Evolutionary conservation across 2,113 vertebrate species (phyloP), one percentile per base, ranked within the genome.

Genomic region (Nannobrachium achirus): DNA sequence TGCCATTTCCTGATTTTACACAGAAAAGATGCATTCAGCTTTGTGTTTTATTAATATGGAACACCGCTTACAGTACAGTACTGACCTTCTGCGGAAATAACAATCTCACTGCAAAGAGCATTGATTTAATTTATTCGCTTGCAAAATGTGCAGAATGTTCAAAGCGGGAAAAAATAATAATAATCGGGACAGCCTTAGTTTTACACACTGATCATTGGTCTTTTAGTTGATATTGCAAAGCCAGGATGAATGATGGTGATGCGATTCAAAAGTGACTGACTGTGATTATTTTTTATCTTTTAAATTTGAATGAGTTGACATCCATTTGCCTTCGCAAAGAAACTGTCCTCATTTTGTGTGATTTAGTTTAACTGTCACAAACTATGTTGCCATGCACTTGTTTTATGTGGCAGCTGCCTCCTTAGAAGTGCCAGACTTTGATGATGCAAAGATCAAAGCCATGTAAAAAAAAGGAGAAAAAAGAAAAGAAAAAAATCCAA

Each of bases 371-470:
- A 59, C 4, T 64, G 6, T 68, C 16, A 40, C 33, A 40, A 57
- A n/a, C 38, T 13, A 49, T 52, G 4, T 61, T 57, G 2, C 7
- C 55, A 6, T 33, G 11, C 13, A 4, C 38, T 13, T 56, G 20
- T 3, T 25, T 19, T 33, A 56, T 13, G 45, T 48, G 1, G 45
- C 45, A 58, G 45, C 45, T 19, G 9, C 33, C 44, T 66, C 19
- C 60, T 41, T 51, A 69, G 13, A 72, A 75, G 44, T 59, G 33
- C 69, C 25, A 66, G 25, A 52, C 60, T 20, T 15, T 51, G 39
- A n/a, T 52, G 8, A 20, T 52, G 18, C 50, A 52, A 4, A 10
- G 50, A 52, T 52, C 19, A 20, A 52, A 52, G 10, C n/a, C 14
- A n/a, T 11, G 5, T 11, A 48, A 14, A 20, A 52, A 4, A 33